Percentiles rank a stretch among this genome's conserved stretches.
Conservation (phyloP, 2,888 invertebrate species). For the Gasteruption jaculator region DNA sequence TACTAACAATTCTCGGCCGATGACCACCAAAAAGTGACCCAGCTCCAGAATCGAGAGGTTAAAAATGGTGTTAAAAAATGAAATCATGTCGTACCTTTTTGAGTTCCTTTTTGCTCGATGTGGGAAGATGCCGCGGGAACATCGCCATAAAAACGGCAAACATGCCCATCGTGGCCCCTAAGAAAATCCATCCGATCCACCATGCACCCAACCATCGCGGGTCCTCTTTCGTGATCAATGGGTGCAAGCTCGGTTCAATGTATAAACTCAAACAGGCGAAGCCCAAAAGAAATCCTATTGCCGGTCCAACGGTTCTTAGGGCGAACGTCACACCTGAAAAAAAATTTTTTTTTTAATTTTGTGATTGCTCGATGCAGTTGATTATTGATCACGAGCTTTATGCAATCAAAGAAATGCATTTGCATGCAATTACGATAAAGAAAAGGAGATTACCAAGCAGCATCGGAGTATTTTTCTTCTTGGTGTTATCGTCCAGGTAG, state of each 20-base stretch:
- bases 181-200: constrained; percentile 68
- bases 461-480: constrained; percentile 62
- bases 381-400: too few relatives aligned
- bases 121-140: constrained; percentile 60
- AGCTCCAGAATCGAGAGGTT: too few relatives aligned
- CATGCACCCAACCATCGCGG: constrained; percentile 73
- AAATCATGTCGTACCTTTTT: too few relatives aligned
- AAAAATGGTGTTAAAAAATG: too few relatives aligned
- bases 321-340: constrained; percentile 53
- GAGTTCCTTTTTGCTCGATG: constrained; percentile 33
- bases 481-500: constrained; percentile 66
- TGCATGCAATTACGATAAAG: too few relatives aligned
- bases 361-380: too few relatives aligned
- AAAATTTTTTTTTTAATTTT: constrained; percentile 11
- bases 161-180: constrained; percentile 57
- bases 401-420: too few relatives aligned
- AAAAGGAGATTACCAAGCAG: constrained; percentile 54
- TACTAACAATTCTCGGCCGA: not conserved
- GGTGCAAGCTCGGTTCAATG: constrained; percentile 60
- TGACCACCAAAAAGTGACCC: too few relatives aligned
- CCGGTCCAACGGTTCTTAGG: constrained; percentile 57
- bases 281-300: constrained; percentile 60
- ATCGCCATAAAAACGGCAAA: constrained; percentile 62
- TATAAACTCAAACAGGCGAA: constrained; percentile 56
- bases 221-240: constrained; percentile 58